Evolutionary conservation across 1,140 invertebrate species (phyloP).

Genomic region (Solenopsis invicta): DNA sequence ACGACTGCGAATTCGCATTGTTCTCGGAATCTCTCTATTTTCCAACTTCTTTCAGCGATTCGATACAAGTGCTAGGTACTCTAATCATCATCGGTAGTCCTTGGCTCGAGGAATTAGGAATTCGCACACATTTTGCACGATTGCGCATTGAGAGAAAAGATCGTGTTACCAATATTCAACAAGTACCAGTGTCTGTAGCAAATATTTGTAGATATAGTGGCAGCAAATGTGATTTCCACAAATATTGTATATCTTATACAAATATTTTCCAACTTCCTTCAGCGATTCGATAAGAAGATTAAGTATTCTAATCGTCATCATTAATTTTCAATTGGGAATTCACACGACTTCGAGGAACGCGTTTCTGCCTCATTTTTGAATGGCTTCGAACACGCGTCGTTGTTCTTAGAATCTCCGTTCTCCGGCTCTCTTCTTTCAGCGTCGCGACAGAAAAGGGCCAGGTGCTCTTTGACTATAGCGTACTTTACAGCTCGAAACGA

Average conservation of each 20-base stretch:
- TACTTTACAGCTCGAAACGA: slow-evolving; percentile 28
- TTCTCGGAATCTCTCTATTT: not conserved
- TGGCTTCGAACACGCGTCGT: not conserved
- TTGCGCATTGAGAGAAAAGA: too few relatives aligned
- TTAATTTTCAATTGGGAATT: too few relatives aligned
- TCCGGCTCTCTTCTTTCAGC: not conserved
- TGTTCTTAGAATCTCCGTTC: not conserved
- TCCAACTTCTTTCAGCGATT: not conserved
- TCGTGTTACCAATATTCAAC: too few relatives aligned
- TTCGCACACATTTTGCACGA: too few relatives aligned
- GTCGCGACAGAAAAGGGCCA: slow-evolving; percentile 13
- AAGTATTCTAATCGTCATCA: not conserved
- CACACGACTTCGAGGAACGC: not conserved
- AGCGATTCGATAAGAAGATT: too few relatives aligned
- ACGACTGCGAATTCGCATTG: not conserved
- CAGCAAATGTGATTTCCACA: too few relatives aligned
- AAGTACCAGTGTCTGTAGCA: too few relatives aligned
- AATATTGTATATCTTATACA: too few relatives aligned
- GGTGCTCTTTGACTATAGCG: not conserved
- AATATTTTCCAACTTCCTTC: too few relatives aligned
- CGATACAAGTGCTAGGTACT: slow-evolving; percentile 16
- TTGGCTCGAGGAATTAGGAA: too few relatives aligned
- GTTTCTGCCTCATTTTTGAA: not conserved
- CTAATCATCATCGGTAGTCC: not conserved
- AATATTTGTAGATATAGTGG: too few relatives aligned